Base-by-base conservation (phyloP, 2,888 invertebrate species). In the Synanthedon vespiformis region DNA sequence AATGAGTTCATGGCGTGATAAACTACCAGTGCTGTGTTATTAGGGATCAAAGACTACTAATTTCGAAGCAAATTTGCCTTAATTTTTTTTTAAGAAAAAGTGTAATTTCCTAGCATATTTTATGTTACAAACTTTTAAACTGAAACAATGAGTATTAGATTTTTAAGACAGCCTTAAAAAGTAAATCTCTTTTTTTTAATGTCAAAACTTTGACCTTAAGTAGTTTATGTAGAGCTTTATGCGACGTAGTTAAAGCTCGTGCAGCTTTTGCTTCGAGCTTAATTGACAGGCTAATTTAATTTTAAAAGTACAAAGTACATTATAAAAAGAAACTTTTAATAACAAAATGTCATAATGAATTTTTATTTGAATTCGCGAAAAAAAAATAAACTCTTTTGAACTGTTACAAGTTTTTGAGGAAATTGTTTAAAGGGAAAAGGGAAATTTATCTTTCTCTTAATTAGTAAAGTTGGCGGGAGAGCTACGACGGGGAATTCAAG, bases 391-490 rank as follows among this genome's bases (percentile, higher is more conserved):
- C 65, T 63, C 67, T 70, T 63, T 58, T 57, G 53, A 74, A 73
- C 63, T 68, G 69, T 70, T 75, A 69, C 68, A 75, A 80, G 72
- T 80, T 78, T 68, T 67, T 67, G 64, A 64, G 77, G 77, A 80
- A 83, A 83, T 82, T 84, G 76, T 82, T 80, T 80, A 75, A 22
- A 78, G 70, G 75, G 76, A 76, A 79, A 76, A 75, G 72, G 79
- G 80, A 83, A 80, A 85, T 85, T 82, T 82, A 84, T 85, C 84
- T 84, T 84, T 83, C 72, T 76, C 80, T 82, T 85, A 85, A 84
- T 85, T 85, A 84, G 83, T 63, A 81, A 85, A 85, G 81, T 84
- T 84, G 68, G 78, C 71, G 68, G 66, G 73, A 72, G 67, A 48
- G 73, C 65, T 67, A 68, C 70, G 72, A 64, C 64, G 70, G 71